Evolutionary conservation across 2,113 vertebrate genomes (phyloP), one percentile per base, ranked within the genome.

Genomic region (Fregata magnificens): DNA sequence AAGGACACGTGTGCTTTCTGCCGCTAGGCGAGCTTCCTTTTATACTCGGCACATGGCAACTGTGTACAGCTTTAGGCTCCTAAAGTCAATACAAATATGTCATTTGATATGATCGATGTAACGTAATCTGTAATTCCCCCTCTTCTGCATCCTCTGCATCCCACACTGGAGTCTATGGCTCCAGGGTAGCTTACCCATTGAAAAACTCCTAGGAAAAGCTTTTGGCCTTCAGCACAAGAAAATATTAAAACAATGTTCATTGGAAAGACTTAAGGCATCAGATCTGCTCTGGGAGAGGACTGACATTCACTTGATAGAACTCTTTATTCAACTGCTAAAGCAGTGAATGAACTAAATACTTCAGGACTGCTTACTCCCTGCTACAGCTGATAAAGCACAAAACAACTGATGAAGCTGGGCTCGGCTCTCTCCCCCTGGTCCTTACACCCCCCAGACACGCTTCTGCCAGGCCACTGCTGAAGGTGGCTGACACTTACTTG

Each of bases 401-500:
- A 50, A n/a, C 47, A 82, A 36, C 11, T 5, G 36, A 40, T n/a
- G 44, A 16, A 76, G 65, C 32, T 2, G 4, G 52, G 59, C 61
- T 72, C 5, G 0, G 28, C 19, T 34, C 19, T 32, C 17, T 31
- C 7, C 3, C 9, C 19, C 20, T 31, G 18, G 24, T 5, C 36
- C 50, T 53, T 20, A 16, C n/a, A 42, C 11, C 31, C 24, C 40
- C 25, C 55, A 52, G 34, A 31, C 47, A 44, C 44, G 14, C 18
- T 36, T 59, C 67, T 53, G 36, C 31, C 55, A 65, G 61, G 16
- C 25, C 49, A 21, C 66, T 17, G 24, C 83, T 15, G 69, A 78
- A 11, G 11, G 11, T 21, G 66, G 8, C 38, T 36, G 5, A 20
- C 28, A 86, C 97, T 97, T 94, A 98, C 98, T 32, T 49, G 71